Evolutionary conservation across 2,888 invertebrate genomes (phyloP).

Genomic region (Callimorpha dominula): DNA sequence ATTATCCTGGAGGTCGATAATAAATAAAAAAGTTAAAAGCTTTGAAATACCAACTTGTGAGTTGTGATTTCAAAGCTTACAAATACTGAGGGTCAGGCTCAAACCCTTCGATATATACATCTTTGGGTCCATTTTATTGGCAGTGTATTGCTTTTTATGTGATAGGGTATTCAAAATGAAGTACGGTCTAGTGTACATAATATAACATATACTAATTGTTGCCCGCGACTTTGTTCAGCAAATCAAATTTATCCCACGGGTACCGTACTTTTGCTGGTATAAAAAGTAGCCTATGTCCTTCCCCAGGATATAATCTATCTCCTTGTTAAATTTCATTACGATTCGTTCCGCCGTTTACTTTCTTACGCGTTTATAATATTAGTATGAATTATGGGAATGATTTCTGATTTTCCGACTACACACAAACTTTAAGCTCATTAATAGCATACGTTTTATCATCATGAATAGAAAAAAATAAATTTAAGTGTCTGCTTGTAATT

Average conservation of each 20-base stretch:
- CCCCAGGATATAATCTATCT: too few species aligned
- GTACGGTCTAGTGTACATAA: not conserved
- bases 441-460: too few species aligned
- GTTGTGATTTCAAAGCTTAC: not conserved
- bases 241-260: too few species aligned
- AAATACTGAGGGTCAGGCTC: not conserved
- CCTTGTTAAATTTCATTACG: too few species aligned
- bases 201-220: not conserved
- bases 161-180: not conserved
- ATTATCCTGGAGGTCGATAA: not conserved
- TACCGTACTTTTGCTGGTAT: too few species aligned
- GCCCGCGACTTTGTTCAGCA: too few species aligned
- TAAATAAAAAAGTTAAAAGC: not conserved
- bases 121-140: constrained; percentile 2
- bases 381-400: not conserved
- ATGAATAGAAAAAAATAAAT: too few species aligned
- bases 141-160: not conserved
- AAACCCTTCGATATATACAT: not conserved
- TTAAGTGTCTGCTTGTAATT: too few species aligned
- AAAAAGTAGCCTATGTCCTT: too few species aligned
- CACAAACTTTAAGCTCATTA: not conserved
- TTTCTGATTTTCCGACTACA: not conserved
- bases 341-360: too few species aligned
- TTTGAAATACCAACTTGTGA: not conserved
- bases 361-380: too few species aligned